Evolutionary conservation across 2,888 invertebrate species (phyloP).

Genomic region (Rhagonycha lutea): DNA sequence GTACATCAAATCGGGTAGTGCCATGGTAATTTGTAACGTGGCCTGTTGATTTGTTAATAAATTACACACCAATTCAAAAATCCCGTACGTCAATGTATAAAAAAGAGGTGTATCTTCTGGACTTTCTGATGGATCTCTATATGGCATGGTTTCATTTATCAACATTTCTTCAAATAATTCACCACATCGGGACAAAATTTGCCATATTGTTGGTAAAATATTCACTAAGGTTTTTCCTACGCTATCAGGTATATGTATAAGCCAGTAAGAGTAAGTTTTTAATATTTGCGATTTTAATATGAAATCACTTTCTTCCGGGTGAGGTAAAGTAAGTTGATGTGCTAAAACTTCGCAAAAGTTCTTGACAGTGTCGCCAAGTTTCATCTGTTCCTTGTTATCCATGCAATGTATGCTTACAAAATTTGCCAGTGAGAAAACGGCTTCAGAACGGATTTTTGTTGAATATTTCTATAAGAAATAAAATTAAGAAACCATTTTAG

Average conservation of each 20-base stretch:
- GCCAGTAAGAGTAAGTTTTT: conserved; percentile 19
- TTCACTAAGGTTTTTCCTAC: conserved; percentile 18
- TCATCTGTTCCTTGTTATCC: neutral
- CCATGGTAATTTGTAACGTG: conserved; percentile 13
- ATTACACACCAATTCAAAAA: conserved; percentile 25
- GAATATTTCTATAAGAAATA: conserved; percentile 17
- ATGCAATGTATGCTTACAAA: neutral
- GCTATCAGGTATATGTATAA: conserved; percentile 20
- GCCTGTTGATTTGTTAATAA: conserved; percentile 19
- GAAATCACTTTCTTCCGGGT: conserved; percentile 31
- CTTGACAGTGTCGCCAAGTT: neutral
- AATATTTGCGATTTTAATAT: conserved; percentile 28
- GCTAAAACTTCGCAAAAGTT: conserved; percentile 26
- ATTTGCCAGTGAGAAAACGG: neutral
- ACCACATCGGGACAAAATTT: conserved; percentile 29
- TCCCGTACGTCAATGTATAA: conserved; percentile 21
- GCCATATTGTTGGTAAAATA: conserved; percentile 30
- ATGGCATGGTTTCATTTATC: conserved; percentile 17
- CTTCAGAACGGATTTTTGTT: conserved; percentile 11
- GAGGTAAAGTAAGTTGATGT: conserved; percentile 28
- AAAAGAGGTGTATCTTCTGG: conserved; percentile 21
- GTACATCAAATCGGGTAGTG: conserved; percentile 29
- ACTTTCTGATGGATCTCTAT: conserved; percentile 25
- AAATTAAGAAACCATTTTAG: too few species aligned
- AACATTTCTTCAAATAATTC: conserved; percentile 28